Evolutionary conservation across 2,797 vertebrate species (phyloP).

Genomic region (Gouania willdenowi): DNA sequence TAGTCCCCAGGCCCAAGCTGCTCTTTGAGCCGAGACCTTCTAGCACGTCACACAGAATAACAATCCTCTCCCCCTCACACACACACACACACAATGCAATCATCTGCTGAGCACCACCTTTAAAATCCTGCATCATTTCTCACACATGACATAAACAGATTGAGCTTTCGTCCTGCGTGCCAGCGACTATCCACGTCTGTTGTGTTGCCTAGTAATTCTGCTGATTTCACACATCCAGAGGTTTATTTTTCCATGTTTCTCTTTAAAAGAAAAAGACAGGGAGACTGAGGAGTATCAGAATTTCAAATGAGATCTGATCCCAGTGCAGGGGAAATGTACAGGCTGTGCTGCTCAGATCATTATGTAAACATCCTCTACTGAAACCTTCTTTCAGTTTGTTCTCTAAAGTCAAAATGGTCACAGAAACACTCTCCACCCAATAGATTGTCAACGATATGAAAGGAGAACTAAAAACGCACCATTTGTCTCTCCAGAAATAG

Average conservation of each 20-base stretch:
- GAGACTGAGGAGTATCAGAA: slow-evolving; percentile 43
- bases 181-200: no score
- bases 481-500: not conserved
- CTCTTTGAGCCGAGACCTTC: slow-evolving; percentile 47
- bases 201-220: slow-evolving; percentile 33
- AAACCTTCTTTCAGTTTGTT: slow-evolving; percentile 4
- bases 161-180: no score
- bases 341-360: slow-evolving; percentile 36
- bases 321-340: slow-evolving; percentile 32
- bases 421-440: not conserved
- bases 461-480: not conserved
- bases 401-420: slow-evolving; percentile 9
- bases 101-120: slow-evolving; percentile 7
- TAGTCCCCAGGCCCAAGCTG: slow-evolving; percentile 30
- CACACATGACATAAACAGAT: no score
- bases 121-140: slow-evolving; percentile 3
- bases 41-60: slow-evolving; percentile 41
- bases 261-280: slow-evolving; percentile 2
- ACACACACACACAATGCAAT: slow-evolving; percentile 27
- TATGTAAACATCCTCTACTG: slow-evolving; percentile 34
- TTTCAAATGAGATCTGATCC: slow-evolving; percentile 46
- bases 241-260: slow-evolving; percentile 1
- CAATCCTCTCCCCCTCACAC: slow-evolving; percentile 37
- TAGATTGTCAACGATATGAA: not conserved
- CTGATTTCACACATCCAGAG: slow-evolving; percentile 32